Evolutionary conservation across 2,888 invertebrate species (phyloP), one percentile per base, ranked within the genome.

Genomic region (Athetis lepigone): DNA sequence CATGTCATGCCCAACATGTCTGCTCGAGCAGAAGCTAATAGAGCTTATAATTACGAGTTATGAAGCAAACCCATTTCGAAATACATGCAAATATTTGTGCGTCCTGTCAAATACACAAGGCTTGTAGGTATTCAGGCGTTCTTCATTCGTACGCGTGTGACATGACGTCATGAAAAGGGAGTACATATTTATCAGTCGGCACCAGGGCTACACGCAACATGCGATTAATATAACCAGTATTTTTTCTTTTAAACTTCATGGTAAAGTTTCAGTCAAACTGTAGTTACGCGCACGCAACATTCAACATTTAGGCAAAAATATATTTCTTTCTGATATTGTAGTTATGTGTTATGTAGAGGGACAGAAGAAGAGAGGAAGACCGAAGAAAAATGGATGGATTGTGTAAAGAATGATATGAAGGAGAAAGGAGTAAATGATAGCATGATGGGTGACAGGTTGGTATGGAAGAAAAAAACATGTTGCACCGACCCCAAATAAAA

Each of bases 161-260:
- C 8, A 16, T 72, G 73, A 77, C 77, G 61, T 62, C 74, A 77
- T 61, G 13, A 36, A 39, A 50, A 40, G 23, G 51, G 43, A 39
- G 29, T 36, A 29, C 4, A 7, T 25, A 42, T 65, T 59, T 49
- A 39, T 18, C 39, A 50, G 42, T 29, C 36, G 40, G 55, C 54
- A 42, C 42, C 33, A 42, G 64, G 36, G 39, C 19, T 40, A 49
- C 19, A 54, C 47, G 37, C 58, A 46, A 37, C 52, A 49, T 46
- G 46, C 77, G 42, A 61, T 51, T 47, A 8, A 19, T 49, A 39
- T 23, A 27, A 29, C 25, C 27, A 29, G 25, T 42, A 50, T 7
- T 40, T 65, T 59, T 36, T 49, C 1, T 2, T 9, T 11, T 19
- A 58, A 68, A 58, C 19, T 52, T 68, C 11, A 19, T 27, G 13